Conservation (phyloP, 2,113 vertebrate species). For the Mustelus asterias region DNA sequence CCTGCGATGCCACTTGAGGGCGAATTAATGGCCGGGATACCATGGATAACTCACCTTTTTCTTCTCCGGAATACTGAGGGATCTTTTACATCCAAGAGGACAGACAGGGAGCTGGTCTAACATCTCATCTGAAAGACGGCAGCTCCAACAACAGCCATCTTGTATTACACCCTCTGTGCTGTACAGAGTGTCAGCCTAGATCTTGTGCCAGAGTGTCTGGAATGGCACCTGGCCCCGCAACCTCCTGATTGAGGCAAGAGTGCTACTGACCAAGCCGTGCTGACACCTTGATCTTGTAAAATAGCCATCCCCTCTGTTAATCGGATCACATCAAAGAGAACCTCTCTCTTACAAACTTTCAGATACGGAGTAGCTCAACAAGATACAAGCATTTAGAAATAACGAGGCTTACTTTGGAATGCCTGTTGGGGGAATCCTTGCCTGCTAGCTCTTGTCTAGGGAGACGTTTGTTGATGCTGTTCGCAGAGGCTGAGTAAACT, state of each 20-base stretch:
- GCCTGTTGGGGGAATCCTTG: conserved; percentile 79
- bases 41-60: background rate
- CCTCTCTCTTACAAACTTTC: too few species aligned
- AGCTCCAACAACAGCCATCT: background rate
- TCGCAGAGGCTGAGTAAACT: conserved; percentile 49
- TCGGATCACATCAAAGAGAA: background rate
- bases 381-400: background rate
- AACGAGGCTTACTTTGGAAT: conserved; percentile 66
- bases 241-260: background rate
- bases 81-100: background rate
- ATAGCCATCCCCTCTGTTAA: background rate
- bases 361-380: background rate
- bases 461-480: conserved; percentile 57
- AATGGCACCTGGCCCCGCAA: background rate
- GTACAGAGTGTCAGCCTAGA: background rate
- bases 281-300: background rate
- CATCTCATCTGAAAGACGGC: background rate
- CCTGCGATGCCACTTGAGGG: background rate
- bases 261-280: background rate
- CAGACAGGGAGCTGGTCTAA: background rate
- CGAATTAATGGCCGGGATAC: background rate
- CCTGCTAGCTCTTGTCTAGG: conserved; percentile 66
- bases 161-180: background rate
- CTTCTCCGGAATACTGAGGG: background rate
- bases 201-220: background rate